Percentiles rank a stretch among this genome's conserved stretches.
Evolutionary conservation across 2,113 vertebrate genomes (phyloP).

Genomic region (Mola mola): DNA sequence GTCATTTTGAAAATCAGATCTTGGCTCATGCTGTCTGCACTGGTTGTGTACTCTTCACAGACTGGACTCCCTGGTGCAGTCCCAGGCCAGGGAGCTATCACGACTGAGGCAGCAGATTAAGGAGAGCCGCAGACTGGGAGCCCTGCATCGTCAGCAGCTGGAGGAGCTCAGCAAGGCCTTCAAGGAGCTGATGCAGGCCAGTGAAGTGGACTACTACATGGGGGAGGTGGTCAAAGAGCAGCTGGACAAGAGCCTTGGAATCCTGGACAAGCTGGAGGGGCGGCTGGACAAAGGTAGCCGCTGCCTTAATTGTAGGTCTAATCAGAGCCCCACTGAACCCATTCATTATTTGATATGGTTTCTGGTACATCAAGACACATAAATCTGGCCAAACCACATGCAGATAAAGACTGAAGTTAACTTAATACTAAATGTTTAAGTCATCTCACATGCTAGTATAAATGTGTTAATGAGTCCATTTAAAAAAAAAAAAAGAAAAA

Average conservation of each 20-base stretch:
- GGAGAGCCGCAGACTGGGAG: constrained; percentile 83
- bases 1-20: background rate
- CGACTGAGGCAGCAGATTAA: constrained; percentile 89
- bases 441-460: background rate
- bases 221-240: constrained; percentile 87
- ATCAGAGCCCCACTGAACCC: constrained; percentile 14
- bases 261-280: constrained; percentile 85
- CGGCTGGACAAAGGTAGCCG: constrained; percentile 83
- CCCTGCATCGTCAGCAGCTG: constrained; percentile 84
- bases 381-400: background rate
- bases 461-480: background rate
- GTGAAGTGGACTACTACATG: constrained; percentile 81
- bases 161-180: constrained; percentile 83
- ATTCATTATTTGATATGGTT: constrained; percentile 1
- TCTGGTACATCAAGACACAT: background rate
- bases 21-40: background rate
- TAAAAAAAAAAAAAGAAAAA: background rate
- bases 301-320: background rate
- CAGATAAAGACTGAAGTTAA: too few species aligned
- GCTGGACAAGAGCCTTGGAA: constrained; percentile 83
- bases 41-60: constrained; percentile 68
- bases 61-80: constrained; percentile 87
- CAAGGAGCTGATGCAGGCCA: constrained; percentile 87
- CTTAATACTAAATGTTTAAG: too few species aligned
- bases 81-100: constrained; percentile 88